Percentiles rank a stretch among this genome's conserved stretches.
Conservation (phyloP, 2,797 vertebrate species). For the Geotrypetes seraphini region DNA sequence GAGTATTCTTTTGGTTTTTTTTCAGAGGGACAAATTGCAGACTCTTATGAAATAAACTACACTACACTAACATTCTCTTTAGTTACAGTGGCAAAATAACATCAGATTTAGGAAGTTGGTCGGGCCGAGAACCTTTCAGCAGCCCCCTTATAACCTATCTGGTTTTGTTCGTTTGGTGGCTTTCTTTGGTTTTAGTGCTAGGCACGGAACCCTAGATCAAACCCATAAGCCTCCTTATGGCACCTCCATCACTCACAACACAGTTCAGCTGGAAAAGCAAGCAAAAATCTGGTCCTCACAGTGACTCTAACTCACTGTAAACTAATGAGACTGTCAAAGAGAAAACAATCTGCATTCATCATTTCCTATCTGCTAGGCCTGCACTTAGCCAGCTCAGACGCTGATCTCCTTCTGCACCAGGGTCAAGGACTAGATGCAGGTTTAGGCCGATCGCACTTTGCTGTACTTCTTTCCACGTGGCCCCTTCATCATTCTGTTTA, state of each 20-base stretch:
- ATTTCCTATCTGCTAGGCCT: conserved; percentile 35
- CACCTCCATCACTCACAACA: conserved; percentile 16
- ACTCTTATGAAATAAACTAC: too few relatives aligned
- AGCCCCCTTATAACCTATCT: too few relatives aligned
- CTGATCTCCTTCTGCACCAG: conserved; percentile 2
- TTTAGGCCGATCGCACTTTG: not conserved
- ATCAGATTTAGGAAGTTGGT: too few relatives aligned
- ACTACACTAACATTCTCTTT: too few relatives aligned
- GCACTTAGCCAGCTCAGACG: conserved; percentile 5
- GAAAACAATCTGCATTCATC: conserved; percentile 31
- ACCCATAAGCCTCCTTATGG: not conserved
- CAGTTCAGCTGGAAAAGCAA: conserved; percentile 4
- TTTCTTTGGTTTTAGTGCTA: conserved; percentile 1
- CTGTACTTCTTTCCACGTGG: too few relatives aligned
- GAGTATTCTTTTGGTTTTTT: too few relatives aligned
- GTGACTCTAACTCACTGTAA: conserved; percentile 25
- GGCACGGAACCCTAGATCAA: not conserved
- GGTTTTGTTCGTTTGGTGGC: not conserved
- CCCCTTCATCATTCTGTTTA: too few relatives aligned
- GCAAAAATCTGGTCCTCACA: conserved; percentile 1
- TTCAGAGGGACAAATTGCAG: too few relatives aligned
- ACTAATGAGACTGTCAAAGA: conserved; percentile 34
- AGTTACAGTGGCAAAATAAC: too few relatives aligned
- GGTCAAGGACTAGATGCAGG: conserved; percentile 31
- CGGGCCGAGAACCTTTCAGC: too few relatives aligned